A percentile compares a stretch with the other conserved stretches of the same genome.
These are phyloP conservation scores for Mamestra brassicae DNA, from an alignment of 2,888 invertebrate species.

Conservation along the genomic window DNA sequence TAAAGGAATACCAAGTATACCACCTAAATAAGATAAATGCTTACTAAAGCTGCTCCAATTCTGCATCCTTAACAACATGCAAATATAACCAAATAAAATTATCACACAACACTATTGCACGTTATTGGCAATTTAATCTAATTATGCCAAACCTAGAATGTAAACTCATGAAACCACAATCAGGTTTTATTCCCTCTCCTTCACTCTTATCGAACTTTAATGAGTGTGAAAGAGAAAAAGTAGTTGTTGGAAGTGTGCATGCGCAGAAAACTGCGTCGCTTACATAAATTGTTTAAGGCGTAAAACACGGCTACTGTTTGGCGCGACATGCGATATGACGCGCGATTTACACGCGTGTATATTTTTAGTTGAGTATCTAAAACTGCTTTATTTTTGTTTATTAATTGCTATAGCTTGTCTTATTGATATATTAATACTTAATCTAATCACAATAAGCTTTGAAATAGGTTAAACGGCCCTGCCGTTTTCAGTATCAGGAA, in stretches of 20 bases:
- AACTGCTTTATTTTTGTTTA: background rate
- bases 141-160: constrained; percentile 67
- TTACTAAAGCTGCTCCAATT: background rate
- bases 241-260: constrained; percentile 39
- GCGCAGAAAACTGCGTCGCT: constrained; percentile 60
- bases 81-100: constrained; percentile 58
- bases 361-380: constrained; percentile 10
- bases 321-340: constrained; percentile 53
- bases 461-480: background rate
- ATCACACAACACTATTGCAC: constrained; percentile 50
- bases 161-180: constrained; percentile 61
- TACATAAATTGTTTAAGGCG: constrained; percentile 61
- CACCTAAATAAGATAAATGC: constrained; percentile 19
- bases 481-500: background rate
- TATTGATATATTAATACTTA: too few species aligned
- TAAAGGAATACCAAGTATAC: too few species aligned
- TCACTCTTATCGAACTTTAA: background rate
- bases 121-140: constrained; percentile 65
- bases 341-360: constrained; percentile 43
- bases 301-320: constrained; percentile 60
- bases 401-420: background rate
- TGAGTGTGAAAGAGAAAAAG: constrained; percentile 41
- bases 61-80: constrained; percentile 25
- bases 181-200: constrained; percentile 49
- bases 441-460: too few species aligned